These are phyloP conservation scores for Oreortyx pictus DNA, from an alignment of 2,797 vertebrate species.

Conservation along the genomic window DNA sequence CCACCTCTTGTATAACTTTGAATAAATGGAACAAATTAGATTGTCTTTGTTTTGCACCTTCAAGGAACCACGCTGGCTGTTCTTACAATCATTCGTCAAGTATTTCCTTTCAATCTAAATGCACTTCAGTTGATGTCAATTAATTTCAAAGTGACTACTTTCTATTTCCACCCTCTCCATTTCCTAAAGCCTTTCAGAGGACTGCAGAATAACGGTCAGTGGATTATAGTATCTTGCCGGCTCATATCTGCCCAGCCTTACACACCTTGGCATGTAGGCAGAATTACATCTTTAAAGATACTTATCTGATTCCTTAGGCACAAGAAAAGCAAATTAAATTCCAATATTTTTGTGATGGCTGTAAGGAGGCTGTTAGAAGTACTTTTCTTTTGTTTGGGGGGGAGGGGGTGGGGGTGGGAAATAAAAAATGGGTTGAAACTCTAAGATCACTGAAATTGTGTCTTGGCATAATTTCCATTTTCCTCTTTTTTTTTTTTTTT, in stretches of 20 bases:
- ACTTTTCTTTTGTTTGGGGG: neutral
- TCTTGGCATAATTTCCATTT: neutral
- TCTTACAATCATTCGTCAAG: conserved; percentile 34
- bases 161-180: conserved; percentile 37
- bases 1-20: neutral
- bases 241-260: neutral
- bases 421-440: neutral
- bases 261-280: neutral
- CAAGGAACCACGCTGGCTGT: neutral
- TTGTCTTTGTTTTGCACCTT: neutral
- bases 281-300: neutral
- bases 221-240: conserved; percentile 24
- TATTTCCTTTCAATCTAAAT: conserved; percentile 72
- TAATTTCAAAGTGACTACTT: conserved; percentile 71
- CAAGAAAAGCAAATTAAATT: neutral
- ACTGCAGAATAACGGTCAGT: neutral
- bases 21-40: conserved; percentile 49
- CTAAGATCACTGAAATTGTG: neutral
- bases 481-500: neutral
- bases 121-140: conserved; percentile 62
- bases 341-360: neutral
- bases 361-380: neutral
- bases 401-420: neutral
- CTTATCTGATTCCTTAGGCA: neutral
- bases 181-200: neutral